Evolutionary conservation across 2,888 invertebrate species (phyloP).

Genomic region (Platycnemis pennipes): DNA sequence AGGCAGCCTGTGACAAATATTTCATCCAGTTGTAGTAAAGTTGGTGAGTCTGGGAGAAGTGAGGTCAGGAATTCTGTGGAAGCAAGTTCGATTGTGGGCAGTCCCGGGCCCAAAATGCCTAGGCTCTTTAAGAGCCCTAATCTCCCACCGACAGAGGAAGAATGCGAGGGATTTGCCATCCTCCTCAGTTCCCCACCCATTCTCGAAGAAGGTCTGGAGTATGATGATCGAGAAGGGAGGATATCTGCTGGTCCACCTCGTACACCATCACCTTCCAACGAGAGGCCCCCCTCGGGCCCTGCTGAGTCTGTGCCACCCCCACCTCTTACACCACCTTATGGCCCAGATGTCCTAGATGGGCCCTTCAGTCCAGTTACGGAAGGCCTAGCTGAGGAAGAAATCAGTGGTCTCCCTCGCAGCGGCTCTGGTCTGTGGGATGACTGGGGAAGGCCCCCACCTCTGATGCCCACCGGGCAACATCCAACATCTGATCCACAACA

Average conservation of each 20-base stretch:
- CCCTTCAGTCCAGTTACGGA: conserved; percentile 76
- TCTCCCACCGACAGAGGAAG: conserved; percentile 42
- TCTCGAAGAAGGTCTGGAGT: conserved; percentile 76
- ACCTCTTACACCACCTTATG: conserved; percentile 74
- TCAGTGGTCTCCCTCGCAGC: conserved; percentile 36
- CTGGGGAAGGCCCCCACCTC: conserved; percentile 70
- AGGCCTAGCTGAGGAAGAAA: conserved; percentile 21
- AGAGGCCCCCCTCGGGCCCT: conserved; percentile 72
- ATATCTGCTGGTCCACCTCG: conserved; percentile 79
- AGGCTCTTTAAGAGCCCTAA: conserved; percentile 71
- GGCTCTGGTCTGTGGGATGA: conserved; percentile 48
- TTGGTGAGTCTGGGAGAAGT: conserved; percentile 77
- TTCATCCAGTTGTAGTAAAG: conserved; percentile 78
- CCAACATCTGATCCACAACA: conserved; percentile 75
- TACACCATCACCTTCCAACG: conserved; percentile 81
- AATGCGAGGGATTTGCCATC: conserved; percentile 51
- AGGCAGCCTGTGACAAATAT: conserved; percentile 77
- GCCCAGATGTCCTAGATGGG: conserved; percentile 75
- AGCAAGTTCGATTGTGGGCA: not conserved
- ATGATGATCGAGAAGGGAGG: conserved; percentile 77
- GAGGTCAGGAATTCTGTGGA: not conserved
- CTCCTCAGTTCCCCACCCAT: conserved; percentile 45
- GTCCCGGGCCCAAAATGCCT: conserved; percentile 71
- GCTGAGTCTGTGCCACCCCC: conserved; percentile 40
- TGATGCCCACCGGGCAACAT: conserved; percentile 77